Percentiles rank a stretch among this genome's conserved stretches.
Evolutionary conservation across 1,140 invertebrate genomes (phyloP).

Genomic region (Meloidogyne hapla): DNA sequence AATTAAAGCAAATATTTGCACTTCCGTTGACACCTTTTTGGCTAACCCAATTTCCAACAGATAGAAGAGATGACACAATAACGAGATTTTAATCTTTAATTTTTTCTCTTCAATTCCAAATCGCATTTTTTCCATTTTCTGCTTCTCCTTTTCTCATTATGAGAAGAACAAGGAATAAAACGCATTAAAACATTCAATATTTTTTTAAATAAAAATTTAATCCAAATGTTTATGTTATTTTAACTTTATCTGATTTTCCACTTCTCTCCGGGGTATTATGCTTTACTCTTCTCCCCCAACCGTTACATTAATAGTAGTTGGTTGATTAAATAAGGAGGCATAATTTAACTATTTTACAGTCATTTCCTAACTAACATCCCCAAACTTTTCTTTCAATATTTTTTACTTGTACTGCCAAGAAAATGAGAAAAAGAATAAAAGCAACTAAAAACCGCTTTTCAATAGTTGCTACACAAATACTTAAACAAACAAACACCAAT

Average conservation of each 20-base stretch:
- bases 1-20: neutral
- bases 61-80: neutral
- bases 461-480: neutral
- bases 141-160: neutral
- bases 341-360: no score
- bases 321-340: no score
- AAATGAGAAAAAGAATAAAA: neutral
- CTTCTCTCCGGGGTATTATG: no score
- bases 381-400: no score
- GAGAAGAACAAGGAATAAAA: neutral
- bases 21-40: conserved; percentile 2
- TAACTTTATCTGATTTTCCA: no score
- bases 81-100: neutral
- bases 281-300: no score
- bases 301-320: no score
- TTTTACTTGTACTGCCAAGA: neutral
- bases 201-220: no score
- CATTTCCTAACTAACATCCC: no score
- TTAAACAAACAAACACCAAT: conserved; percentile 2
- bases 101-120: neutral
- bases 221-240: no score
- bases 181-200: no score
- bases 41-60: neutral
- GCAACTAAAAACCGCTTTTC: conserved; percentile 1
- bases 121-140: neutral